A percentile compares a stretch with the other conserved stretches of the same genome.
Evolutionary conservation across 2,888 invertebrate species (phyloP).

Genomic region (Pristionchus japonicus): DNA sequence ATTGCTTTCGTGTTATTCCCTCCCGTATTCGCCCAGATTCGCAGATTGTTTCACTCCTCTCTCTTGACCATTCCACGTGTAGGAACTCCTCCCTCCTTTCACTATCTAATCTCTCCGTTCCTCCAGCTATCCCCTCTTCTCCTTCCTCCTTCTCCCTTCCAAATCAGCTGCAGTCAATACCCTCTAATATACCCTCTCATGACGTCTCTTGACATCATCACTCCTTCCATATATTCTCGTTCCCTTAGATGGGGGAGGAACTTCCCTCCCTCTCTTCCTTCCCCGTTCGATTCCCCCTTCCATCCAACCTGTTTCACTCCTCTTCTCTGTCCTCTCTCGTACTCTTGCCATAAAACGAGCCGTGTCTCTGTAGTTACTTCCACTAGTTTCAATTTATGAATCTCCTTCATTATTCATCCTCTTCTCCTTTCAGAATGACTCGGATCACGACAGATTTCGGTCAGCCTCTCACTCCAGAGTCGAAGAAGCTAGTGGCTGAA

Average conservation of each 20-base stretch:
- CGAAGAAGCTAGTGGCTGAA: slow-evolving; percentile 66
- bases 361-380: neutral
- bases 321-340: slow-evolving; percentile 20
- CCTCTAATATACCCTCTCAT: neutral
- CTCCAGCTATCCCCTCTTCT: neutral
- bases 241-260: neutral
- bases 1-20: neutral
- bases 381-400: slow-evolving; percentile 12
- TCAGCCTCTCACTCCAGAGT: slow-evolving; percentile 65
- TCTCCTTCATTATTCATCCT: neutral
- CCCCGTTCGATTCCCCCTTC: neutral
- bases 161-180: neutral
- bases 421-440: slow-evolving; percentile 49
- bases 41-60: neutral
- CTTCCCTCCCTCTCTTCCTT: neutral
- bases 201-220: neutral
- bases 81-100: neutral
- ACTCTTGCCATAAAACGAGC: slow-evolving; percentile 19
- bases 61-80: neutral
- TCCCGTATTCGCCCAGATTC: neutral
- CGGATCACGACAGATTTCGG: slow-evolving; percentile 63
- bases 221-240: neutral
- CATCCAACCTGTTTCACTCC: neutral
- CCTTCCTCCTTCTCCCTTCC: slow-evolving; percentile 2
- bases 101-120: neutral